Base-by-base conservation (phyloP, 2,113 vertebrate genomes). In the Gasterosteus aculeatus region DNA sequence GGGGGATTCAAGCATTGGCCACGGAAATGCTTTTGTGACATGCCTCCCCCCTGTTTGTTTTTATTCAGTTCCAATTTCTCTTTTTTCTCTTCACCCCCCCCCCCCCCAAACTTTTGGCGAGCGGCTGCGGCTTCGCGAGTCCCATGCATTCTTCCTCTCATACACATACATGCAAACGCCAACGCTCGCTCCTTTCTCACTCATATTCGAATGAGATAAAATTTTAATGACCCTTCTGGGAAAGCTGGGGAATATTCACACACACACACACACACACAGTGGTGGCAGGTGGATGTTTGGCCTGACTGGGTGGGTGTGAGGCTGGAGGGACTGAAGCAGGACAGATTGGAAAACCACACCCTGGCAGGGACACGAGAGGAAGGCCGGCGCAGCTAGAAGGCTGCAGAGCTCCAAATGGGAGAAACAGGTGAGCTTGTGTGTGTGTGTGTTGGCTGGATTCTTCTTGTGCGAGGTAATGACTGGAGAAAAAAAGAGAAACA, bases 301-400 rank as follows among this genome's bases (percentile, higher is more conserved):
- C 42, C 72, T 53, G 42, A 57, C n/a, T 54, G 72, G 47, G 60
- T 70, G 83, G 72, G 77, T 80, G 53, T 35, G 81, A 81, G 38
- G 83, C 76, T 69, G 60, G 86, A 83, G 90, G 74, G 87, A 80
- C 76, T 72, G 70, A 84, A 90, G 77, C 91, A 91, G 90, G 67
- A 78, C 74, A 61, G 80, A 77, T 87, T 83, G 83, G 77, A 91
- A 90, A 88, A 86, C 85, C 87, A 83, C 85, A 84, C 86, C 86
- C 83, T 38, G 78, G 75, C 44, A 0, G 79, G 84, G 85, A 85
- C 77, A 72, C 57, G 51, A 73, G 77, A 84, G 77, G 77, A 82
- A 84, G 77, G 77, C 78, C 61, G 33, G 59, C 75, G 69, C 83
- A 78, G 85, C 79, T 63, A 4, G 66, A 68, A 66, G 44, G 29